Percentiles rank a stretch among this genome's conserved stretches.
Evolutionary conservation across 2,797 vertebrate species (phyloP).

Genomic region (Chelonia mydas): DNA sequence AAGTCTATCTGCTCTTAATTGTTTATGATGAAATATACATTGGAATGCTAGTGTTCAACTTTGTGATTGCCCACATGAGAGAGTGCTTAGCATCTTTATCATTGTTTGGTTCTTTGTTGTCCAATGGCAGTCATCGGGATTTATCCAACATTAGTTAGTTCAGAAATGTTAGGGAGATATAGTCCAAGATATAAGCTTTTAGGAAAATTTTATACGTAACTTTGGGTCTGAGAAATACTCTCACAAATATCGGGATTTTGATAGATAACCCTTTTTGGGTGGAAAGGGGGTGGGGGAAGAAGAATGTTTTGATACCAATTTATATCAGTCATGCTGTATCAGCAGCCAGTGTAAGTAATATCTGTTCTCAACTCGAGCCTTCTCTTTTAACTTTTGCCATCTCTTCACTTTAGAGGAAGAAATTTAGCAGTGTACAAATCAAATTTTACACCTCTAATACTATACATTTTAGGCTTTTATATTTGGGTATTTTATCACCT

Average conservation of each 20-base stretch:
- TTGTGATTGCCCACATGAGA: not conserved
- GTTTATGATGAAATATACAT: not conserved
- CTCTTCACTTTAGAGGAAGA: fast-evolving
- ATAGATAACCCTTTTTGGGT: not conserved
- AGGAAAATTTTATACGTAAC: not conserved
- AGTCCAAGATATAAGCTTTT: not conserved
- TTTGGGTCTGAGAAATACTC: not conserved
- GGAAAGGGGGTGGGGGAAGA: not conserved
- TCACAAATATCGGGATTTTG: not conserved
- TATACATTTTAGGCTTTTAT: fast-evolving
- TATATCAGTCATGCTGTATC: not conserved
- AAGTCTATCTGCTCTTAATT: not conserved
- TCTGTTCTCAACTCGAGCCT: slow-evolving; percentile 1
- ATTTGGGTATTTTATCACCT: not conserved
- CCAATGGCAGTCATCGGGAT: not conserved
- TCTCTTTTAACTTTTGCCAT: not conserved
- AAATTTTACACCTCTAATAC: not conserved
- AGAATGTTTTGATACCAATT: not conserved
- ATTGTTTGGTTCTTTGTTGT: fast-evolving
- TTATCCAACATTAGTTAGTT: not conserved
- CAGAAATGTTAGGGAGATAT: not conserved
- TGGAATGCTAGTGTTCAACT: not conserved
- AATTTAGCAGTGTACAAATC: not conserved
- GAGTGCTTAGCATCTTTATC: not conserved
- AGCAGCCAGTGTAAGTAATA: slow-evolving; percentile 1